phyloP scores from a whole-genome alignment of 2,113 vertebrate genomes.

The Lepus timidus region DNA sequence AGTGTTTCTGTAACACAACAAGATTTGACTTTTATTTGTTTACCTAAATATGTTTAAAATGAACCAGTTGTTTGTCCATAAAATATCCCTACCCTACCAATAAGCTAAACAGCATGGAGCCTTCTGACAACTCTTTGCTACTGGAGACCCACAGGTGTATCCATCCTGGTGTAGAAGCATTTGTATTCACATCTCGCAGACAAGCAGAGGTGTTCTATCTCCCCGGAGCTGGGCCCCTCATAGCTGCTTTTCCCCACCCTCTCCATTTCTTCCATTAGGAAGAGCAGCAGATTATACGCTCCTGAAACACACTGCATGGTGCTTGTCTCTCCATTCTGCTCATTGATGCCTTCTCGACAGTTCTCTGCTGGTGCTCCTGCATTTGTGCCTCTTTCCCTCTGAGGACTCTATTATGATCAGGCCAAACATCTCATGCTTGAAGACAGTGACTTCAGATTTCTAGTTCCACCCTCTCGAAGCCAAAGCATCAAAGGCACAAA shows the following conservation, averaged over 20 bases:
- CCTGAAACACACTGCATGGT: too few relatives aligned
- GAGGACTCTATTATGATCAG: neutral
- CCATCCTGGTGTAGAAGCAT: too few relatives aligned
- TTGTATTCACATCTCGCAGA: neutral
- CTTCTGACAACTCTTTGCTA: rapidly evolving
- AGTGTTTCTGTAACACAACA: neutral
- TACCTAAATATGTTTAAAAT: neutral
- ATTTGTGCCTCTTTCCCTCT: neutral
- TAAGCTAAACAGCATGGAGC: neutral
- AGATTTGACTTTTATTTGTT: slow-evolving; percentile 21
- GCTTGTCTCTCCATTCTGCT: neutral
- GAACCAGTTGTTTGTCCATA: neutral
- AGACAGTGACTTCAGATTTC: neutral
- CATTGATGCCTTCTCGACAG: neutral
- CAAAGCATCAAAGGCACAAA: neutral
- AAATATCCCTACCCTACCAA: neutral
- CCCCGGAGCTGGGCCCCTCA: neutral
- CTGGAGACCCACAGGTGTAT: neutral
- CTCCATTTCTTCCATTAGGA: neutral
- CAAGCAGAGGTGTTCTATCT: neutral
- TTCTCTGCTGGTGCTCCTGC: neutral
- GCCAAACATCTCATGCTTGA: neutral
- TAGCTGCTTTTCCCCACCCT: neutral
- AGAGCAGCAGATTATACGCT: neutral
- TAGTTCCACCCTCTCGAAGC: neutral